phyloP scores from a whole-genome alignment of 1,140 invertebrate species.

The Brachystomella parvula region DNA sequence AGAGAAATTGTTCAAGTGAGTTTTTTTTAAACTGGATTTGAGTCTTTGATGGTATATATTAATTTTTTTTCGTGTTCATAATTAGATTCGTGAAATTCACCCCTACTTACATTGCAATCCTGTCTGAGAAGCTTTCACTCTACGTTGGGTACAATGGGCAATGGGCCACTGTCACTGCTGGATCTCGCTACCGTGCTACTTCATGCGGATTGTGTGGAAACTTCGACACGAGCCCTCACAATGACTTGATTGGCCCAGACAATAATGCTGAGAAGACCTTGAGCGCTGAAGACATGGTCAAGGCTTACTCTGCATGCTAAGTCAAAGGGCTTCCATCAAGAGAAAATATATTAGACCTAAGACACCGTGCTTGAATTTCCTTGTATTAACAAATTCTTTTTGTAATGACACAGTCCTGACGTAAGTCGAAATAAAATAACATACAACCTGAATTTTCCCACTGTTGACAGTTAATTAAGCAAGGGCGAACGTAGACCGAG shows the following conservation, averaged over 20 bases:
- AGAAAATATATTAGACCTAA: too few species aligned
- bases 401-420: too few species aligned
- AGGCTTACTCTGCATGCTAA: too few species aligned
- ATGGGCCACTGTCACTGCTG: slow-evolving; percentile 33
- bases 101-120: slow-evolving; percentile 31
- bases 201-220: slow-evolving; percentile 37
- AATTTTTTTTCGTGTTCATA: slow-evolving; percentile 3
- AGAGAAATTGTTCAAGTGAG: slow-evolving; percentile 35
- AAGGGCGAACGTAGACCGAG: too few species aligned
- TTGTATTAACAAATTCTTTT: too few species aligned
- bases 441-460: too few species aligned
- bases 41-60: not conserved
- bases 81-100: slow-evolving; percentile 33
- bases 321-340: too few species aligned
- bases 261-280: too few species aligned
- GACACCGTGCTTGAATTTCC: too few species aligned
- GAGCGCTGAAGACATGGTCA: too few species aligned
- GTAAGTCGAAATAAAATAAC: too few species aligned
- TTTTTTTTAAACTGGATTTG: not conserved
- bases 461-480: too few species aligned
- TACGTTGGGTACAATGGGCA: slow-evolving; percentile 34
- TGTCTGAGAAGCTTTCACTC: slow-evolving; percentile 27
- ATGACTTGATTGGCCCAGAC: slow-evolving; percentile 34
- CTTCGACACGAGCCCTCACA: slow-evolving; percentile 26
- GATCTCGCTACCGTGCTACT: slow-evolving; percentile 32